Base-by-base conservation (phyloP, 1,140 invertebrate species). In the Drosophila ogumai region DNA sequence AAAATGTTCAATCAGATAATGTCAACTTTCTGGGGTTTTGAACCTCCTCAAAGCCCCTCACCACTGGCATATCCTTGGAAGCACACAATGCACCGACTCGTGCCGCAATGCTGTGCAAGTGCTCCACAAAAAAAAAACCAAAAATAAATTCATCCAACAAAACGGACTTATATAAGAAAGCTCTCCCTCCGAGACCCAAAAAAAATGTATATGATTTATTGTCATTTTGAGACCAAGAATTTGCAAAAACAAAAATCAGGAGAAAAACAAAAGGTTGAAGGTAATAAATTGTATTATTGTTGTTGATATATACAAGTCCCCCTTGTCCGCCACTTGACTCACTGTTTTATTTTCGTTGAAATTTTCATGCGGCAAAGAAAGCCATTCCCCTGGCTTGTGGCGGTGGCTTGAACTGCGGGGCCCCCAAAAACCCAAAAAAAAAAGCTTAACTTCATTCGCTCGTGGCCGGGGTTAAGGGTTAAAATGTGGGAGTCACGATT, bases 401-500 rank as follows among this genome's bases (percentile, higher is more conserved):
- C 22, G 22, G 49, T 31, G 34, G 49, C 38, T 43, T 59, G 43
- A 61, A 57, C 40, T 34, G 40, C 61, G 69, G 69, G 75, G 72
- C 58, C 74, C 68, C 56, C 59, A 75, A 78, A 72, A 56, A 64
- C 4, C 8, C 41, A 3, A 75, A 71, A 10, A 28, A 57, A 57
- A 65, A 77, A 76, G 74, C 58, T 79, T 76, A 75, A 82, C 82
- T 91, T 91, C 80, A 82, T 81, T 88, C 88, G 81, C 88, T 91
- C 88, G 81, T 88, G 81, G 85, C 72, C 72, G 73, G 74, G 90
- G 82, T 91, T 81, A 91, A 90, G 86, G 90, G 90, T 91, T 87
- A 91, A 91, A 88, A 91, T 91, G 90, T 91, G 81, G 90, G 86
- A 91, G 90, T 91, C 90, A 91, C 90, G 90, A 91, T 91, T 91